Percentiles rank a stretch among this genome's conserved stretches.
Evolutionary conservation across 2,797 vertebrate genomes (phyloP).

Genomic region (Eulemur mongoz): DNA sequence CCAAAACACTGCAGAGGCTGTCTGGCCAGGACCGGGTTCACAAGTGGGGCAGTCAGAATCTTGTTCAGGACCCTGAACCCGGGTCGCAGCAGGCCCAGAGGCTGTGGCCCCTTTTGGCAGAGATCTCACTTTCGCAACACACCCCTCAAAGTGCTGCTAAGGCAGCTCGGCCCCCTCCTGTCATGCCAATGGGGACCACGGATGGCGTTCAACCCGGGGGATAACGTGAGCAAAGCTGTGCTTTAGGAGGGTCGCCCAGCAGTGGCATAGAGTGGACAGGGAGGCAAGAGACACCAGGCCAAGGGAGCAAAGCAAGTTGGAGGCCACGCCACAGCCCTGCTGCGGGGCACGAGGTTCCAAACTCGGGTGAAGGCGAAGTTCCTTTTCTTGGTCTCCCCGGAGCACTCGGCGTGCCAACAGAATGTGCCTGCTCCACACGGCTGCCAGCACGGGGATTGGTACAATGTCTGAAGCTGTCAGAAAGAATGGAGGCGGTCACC

Average conservation of each 20-base stretch:
- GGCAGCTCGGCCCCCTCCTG: background rate
- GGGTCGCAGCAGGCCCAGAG: background rate
- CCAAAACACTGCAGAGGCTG: background rate
- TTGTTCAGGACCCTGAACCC: background rate
- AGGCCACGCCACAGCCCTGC: background rate
- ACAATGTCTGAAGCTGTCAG: background rate
- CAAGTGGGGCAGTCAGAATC: background rate
- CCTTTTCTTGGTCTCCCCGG: background rate
- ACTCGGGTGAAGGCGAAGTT: background rate
- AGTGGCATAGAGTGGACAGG: background rate
- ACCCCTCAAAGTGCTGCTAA: background rate
- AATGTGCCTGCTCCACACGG: fast-evolving
- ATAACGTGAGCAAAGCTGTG: background rate
- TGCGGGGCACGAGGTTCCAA: background rate
- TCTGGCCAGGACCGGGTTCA: background rate
- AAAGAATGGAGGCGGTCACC: background rate
- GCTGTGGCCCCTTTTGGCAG: background rate
- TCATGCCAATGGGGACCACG: background rate
- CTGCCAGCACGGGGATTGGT: background rate
- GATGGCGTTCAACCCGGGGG: background rate
- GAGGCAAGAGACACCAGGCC: background rate
- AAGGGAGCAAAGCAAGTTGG: background rate
- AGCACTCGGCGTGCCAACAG: fast-evolving
- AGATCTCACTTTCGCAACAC: background rate
- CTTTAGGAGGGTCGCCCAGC: background rate